Percentiles rank a stretch among this genome's conserved stretches.
Evolutionary conservation across 2,797 vertebrate species (phyloP).

Genomic region (Netta rufina): DNA sequence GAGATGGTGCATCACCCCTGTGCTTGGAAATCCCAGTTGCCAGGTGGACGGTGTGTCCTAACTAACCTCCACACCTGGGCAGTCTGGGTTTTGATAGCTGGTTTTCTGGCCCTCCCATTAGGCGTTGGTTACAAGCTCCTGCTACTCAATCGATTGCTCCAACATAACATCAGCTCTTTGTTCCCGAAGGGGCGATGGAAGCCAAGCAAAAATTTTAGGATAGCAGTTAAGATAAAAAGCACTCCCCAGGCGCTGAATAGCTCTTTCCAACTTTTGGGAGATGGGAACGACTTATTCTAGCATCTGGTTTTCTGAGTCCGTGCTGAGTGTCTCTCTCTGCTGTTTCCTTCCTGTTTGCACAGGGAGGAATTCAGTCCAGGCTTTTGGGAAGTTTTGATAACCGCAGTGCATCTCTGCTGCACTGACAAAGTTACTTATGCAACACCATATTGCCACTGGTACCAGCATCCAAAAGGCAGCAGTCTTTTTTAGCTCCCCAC

Average conservation of each 20-base stretch:
- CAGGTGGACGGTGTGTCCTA: accelerated
- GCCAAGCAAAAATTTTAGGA: neutral
- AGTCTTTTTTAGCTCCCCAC: neutral
- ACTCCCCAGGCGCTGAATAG: neutral
- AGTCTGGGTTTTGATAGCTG: accelerated
- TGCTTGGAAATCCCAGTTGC: neutral
- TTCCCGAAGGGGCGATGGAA: neutral
- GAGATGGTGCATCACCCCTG: neutral
- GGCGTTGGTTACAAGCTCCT: neutral
- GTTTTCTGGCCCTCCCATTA: accelerated
- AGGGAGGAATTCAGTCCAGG: neutral
- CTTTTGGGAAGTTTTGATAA: neutral
- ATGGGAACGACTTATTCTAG: neutral
- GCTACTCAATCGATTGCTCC: neutral
- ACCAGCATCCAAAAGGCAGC: neutral
- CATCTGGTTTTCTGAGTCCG: neutral
- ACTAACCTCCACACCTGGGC: neutral
- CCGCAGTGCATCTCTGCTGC: neutral
- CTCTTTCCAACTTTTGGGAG: neutral
- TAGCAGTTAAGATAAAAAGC: neutral
- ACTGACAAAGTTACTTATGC: neutral
- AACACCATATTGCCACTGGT: neutral
- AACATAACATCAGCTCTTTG: neutral
- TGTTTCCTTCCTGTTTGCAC: neutral
- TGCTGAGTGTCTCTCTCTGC: neutral